Evolutionary conservation across 2,113 vertebrate genomes (phyloP).

Genomic region (Rhinichthys klamathensis): DNA sequence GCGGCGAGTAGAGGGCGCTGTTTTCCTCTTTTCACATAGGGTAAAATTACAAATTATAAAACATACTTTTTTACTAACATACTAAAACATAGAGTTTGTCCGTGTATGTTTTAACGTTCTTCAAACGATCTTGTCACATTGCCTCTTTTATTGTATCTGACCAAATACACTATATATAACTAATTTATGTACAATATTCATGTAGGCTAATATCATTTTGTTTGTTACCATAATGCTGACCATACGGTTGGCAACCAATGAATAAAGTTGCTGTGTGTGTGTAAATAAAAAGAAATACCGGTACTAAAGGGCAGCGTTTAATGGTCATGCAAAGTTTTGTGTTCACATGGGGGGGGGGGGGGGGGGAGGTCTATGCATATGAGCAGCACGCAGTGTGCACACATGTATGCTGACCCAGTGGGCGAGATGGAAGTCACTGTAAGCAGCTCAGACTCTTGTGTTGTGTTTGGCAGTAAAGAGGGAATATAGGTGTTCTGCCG

Average conservation of each 20-base stretch:
- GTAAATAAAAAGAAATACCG: neutral
- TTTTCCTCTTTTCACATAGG: slow-evolving; percentile 53
- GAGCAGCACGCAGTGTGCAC: neutral
- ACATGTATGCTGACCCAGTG: neutral
- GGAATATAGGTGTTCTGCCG: slow-evolving; percentile 45
- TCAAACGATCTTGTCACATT: no score
- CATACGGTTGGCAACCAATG: neutral
- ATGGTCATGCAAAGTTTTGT: neutral
- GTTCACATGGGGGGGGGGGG: no score
- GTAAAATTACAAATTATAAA: neutral
- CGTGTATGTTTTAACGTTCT: no score
- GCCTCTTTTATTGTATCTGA: neutral
- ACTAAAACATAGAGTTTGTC: no score
- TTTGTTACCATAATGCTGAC: neutral
- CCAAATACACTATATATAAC: neutral
- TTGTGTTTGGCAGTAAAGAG: slow-evolving; percentile 66
- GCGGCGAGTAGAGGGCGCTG: slow-evolving; percentile 69
- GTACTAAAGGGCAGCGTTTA: neutral
- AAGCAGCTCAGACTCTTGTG: slow-evolving; percentile 57
- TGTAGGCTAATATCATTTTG: slow-evolving; percentile 23
- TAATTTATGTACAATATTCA: neutral
- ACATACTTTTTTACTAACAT: no score
- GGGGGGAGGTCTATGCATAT: no score
- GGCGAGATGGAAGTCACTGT: slow-evolving; percentile 45
- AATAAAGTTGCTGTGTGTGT: neutral